Base-by-base conservation (phyloP, 2,888 invertebrate species). In the Diloba caeruleocephala region DNA sequence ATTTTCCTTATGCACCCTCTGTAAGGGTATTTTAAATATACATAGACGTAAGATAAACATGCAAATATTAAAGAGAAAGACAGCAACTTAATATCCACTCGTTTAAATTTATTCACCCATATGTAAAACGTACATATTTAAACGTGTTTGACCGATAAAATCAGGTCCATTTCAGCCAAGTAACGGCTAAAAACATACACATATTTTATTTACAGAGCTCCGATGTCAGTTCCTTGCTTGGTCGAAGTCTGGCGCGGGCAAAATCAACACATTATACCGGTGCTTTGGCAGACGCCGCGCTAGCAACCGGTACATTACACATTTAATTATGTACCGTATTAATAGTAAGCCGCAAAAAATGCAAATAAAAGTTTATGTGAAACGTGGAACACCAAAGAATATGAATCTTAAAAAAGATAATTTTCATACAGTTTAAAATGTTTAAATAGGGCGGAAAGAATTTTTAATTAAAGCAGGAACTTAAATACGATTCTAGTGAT, bases 251-350 rank as follows among this genome's bases (percentile, higher is more conserved):
- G 65, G 93, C 94, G 3, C 78, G 94, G 17, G 90, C 94, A 0
- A 95, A 95, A 79, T 89, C 94, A 10, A 94, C 94, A 29, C 84
- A 94, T 71, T 95, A 94, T 65, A 74, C 72, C 29, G 94, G 92
- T 0, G 95, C 95, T 32, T 78, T 95, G 49, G 87, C 81, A 32
- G 95, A 95, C 64, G 93, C 93, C 4, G 88, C 84, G 9, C 87
- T 85, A 50, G 94, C 95, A 17, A 82, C 90, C 7, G 90, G 92
- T 92, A 78, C 7, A 25, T 14, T 45, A 38, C 43, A 43, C 41
- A 58, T 63, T n/a, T 64, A 45, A 56, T 56, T 58, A 60, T 69
- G 52, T 53, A 61, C 51, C 38, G 7, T 46, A 59, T 65, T 54
- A 65, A 56, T 65, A 66, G 53, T 59, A 31, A 33, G 43, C n/a